A percentile compares a stretch with the other conserved stretches of the same genome.
Evolutionary conservation across 2,113 vertebrate species (phyloP).

Genomic region (Cyprichromis sp.): DNA sequence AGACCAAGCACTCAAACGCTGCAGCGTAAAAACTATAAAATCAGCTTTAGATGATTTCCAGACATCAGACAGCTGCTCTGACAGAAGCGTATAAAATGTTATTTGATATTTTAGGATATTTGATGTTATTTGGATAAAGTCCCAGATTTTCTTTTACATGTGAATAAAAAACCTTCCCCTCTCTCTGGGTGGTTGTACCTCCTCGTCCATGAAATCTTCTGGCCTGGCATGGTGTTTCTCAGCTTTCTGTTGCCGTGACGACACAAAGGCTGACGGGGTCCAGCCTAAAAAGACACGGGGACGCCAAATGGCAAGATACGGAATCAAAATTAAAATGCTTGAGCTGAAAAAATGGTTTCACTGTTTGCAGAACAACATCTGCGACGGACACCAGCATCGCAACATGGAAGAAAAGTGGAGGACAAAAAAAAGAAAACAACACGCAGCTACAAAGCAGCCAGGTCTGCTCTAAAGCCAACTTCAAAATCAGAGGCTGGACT

Average conservation of each 20-base stretch:
- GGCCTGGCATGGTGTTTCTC: conserved; percentile 73
- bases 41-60: background rate
- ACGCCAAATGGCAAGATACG: background rate
- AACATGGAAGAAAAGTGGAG: background rate
- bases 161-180: background rate
- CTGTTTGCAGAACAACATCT: background rate
- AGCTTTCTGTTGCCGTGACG: conserved; percentile 87
- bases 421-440: background rate
- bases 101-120: background rate
- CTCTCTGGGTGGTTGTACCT: conserved; percentile 62
- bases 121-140: background rate
- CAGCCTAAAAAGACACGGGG: conserved; percentile 73
- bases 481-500: background rate
- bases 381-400: rapidly evolving
- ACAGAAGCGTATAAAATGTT: background rate
- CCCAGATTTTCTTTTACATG: background rate
- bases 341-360: background rate
- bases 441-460: background rate
- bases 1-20: background rate
- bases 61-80: background rate
- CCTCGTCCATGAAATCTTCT: conserved; percentile 98
- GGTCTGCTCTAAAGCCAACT: background rate
- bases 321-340: background rate
- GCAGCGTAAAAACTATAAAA: background rate
- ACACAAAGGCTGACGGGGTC: conserved; percentile 86